Evolutionary conservation across 2,888 invertebrate genomes (phyloP).

Genomic region (Acanthosoma haemorrhoidale): DNA sequence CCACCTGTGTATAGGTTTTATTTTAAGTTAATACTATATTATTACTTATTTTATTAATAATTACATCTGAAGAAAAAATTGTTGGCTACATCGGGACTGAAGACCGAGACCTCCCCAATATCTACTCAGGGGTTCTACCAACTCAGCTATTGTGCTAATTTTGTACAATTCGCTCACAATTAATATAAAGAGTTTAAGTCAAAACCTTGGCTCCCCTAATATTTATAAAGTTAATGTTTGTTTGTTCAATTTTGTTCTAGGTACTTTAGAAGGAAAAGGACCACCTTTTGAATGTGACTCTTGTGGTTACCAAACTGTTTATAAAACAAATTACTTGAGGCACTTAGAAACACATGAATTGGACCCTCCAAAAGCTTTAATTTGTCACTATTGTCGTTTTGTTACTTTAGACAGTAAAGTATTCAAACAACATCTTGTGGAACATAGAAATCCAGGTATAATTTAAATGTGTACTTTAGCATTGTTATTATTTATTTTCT

Average conservation of each 20-base stretch:
- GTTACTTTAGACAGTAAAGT: constrained; percentile 9
- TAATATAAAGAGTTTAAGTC: neutral
- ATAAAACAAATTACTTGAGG: neutral
- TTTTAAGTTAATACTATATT: too few species aligned
- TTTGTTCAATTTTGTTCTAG: neutral
- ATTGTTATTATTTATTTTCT: too few species aligned
- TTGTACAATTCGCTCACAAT: too few species aligned
- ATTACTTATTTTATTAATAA: too few species aligned
- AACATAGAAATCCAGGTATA: neutral
- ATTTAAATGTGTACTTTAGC: neutral
- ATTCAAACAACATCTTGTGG: neutral
- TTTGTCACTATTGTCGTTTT: constrained; percentile 7
- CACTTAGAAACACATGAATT: constrained; percentile 8
- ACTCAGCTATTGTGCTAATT: too few species aligned
- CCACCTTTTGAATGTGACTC: constrained; percentile 15
- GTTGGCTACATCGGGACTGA: too few species aligned
- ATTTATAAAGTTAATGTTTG: neutral
- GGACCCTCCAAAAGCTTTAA: neutral
- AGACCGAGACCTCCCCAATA: too few species aligned
- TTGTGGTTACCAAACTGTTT: constrained; percentile 5
- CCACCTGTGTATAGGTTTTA: too few species aligned
- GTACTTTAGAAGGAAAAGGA: constrained; percentile 8
- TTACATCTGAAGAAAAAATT: neutral
- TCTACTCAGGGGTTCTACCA: too few species aligned
- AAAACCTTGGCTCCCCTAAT: neutral